These are phyloP conservation scores for Sitodiplosis mosellana DNA, from an alignment of 1,140 invertebrate species.

Conservation along the genomic window DNA sequence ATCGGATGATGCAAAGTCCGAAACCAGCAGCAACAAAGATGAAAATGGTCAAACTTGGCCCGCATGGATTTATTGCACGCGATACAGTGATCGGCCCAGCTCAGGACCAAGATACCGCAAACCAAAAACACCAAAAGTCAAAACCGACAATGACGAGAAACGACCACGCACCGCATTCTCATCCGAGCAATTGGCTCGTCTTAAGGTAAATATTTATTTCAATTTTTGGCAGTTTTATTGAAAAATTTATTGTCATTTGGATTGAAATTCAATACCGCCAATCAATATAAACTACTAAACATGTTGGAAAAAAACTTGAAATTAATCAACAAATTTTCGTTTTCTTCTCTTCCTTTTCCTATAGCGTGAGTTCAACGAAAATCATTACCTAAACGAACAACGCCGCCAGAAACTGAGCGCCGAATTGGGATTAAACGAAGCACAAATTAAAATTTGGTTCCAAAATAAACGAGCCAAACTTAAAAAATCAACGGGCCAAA, in stretches of 20 bases:
- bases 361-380: constrained; percentile 83
- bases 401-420: constrained; percentile 77
- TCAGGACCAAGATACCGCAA: constrained; percentile 72
- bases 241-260: too few species aligned
- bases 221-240: too few species aligned
- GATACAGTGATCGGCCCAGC: constrained; percentile 90
- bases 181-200: constrained; percentile 63
- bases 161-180: constrained; percentile 86
- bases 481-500: constrained; percentile 81
- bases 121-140: constrained; percentile 46
- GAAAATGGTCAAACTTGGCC: constrained; percentile 46
- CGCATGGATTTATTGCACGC: constrained; percentile 94
- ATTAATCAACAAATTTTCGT: too few species aligned
- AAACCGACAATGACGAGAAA: constrained; percentile 52
- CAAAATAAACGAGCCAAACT: constrained; percentile 98
- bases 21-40: constrained; percentile 23
- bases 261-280: too few species aligned
- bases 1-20: constrained; percentile 23
- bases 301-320: too few species aligned
- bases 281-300: too few species aligned
- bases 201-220: constrained; percentile 35
- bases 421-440: constrained; percentile 87
- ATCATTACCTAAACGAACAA: constrained; percentile 88
- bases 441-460: constrained; percentile 98
- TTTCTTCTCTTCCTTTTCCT: constrained; percentile 10